These are phyloP conservation scores for Drosophila multiciliata DNA, from an alignment of 2,888 invertebrate species.

Conservation along the genomic window DNA sequence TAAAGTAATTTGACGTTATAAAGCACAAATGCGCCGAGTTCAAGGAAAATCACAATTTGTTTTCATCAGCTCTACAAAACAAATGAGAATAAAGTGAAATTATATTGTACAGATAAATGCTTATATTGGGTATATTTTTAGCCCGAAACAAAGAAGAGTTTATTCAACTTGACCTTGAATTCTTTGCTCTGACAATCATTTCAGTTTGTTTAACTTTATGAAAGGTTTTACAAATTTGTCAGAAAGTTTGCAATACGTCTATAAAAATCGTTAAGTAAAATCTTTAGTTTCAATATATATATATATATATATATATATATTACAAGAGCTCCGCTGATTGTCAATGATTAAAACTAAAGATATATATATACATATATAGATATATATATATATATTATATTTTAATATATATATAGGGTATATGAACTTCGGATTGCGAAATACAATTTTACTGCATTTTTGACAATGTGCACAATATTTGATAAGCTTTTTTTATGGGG, in stretches of 20 bases:
- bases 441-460: background rate
- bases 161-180: constrained; percentile 54
- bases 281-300: background rate
- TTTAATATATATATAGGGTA: background rate
- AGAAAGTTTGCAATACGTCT: background rate
- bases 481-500: constrained; percentile 19
- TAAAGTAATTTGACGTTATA: background rate
- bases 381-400: background rate
- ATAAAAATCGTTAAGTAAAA: background rate
- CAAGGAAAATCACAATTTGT: constrained; percentile 8
- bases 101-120: constrained; percentile 13
- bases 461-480: constrained; percentile 3
- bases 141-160: constrained; percentile 35
- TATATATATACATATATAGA: background rate
- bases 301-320: background rate
- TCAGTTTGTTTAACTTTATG: constrained; percentile 24
- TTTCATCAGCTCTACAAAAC: constrained; percentile 3
- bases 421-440: background rate
- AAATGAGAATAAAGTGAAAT: constrained; percentile 10
- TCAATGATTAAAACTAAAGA: too few species aligned
- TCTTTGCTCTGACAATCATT: constrained; percentile 5
- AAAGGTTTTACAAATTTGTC: background rate
- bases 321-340: too few species aligned
- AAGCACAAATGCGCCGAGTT: background rate
- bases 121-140: constrained; percentile 8